These are phyloP conservation scores for Chaetophractus vellerosus DNA, from an alignment of 2,797 vertebrate species.

Conservation along the genomic window DNA sequence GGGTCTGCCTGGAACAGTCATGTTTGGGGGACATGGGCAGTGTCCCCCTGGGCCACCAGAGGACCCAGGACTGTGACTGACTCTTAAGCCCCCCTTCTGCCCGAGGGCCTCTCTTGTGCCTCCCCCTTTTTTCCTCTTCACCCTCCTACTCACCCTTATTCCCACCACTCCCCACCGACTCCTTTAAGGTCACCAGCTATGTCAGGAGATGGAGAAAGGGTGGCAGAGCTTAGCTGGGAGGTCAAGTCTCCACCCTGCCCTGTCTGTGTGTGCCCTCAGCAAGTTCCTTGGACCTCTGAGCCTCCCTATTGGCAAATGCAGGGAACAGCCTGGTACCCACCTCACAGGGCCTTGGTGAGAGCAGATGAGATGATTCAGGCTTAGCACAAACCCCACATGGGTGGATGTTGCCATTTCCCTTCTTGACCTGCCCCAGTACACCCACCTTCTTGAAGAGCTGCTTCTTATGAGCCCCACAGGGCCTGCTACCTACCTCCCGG, in stretches of 20 bases:
- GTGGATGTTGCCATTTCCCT: not conserved
- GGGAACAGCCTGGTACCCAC: too few species aligned
- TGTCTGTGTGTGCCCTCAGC: not conserved
- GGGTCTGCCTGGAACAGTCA: not conserved
- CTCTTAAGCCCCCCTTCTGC: not conserved
- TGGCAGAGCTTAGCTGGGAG: not conserved
- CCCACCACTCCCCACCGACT: rapidly evolving
- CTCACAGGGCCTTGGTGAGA: not conserved
- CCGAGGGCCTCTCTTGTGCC: not conserved
- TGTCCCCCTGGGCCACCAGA: not conserved
- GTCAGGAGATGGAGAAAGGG: not conserved
- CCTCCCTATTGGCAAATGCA: not conserved
- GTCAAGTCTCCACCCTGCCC: not conserved
- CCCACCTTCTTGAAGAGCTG: not conserved
- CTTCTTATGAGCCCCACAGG: not conserved
- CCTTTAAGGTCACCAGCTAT: not conserved
- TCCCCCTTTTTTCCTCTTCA: not conserved
- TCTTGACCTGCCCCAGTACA: not conserved
- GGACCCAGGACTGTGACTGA: not conserved
- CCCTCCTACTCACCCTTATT: too few species aligned
- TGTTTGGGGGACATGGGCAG: not conserved
- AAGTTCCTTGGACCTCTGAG: not conserved
- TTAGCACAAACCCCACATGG: not conserved
- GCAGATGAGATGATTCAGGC: not conserved
- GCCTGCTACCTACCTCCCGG: not conserved